Percentiles rank a stretch among this genome's conserved stretches.
These are phyloP conservation scores for Aptenodytes patagonicus DNA, from an alignment of 2,113 vertebrate species.

Conservation along the genomic window DNA sequence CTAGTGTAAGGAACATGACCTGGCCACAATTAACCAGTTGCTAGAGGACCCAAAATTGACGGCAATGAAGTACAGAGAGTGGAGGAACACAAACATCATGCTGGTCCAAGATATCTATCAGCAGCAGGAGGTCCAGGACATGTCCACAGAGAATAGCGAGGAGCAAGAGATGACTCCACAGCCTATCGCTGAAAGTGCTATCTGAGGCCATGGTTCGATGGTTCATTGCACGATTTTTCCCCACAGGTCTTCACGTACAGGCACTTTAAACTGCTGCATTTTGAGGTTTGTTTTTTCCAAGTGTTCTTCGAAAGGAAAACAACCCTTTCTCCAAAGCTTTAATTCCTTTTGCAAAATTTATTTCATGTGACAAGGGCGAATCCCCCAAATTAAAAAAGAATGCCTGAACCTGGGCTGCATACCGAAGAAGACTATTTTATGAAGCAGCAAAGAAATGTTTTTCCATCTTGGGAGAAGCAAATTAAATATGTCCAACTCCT, in stretches of 20 bases:
- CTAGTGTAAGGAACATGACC: slow-evolving; percentile 92
- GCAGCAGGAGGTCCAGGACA: slow-evolving; percentile 32
- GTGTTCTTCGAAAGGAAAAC: slow-evolving; percentile 5
- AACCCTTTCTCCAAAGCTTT: neutral
- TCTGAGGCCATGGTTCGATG: slow-evolving; percentile 32
- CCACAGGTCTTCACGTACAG: fast-evolving
- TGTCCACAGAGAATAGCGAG: slow-evolving; percentile 18
- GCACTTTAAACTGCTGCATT: slow-evolving; percentile 6
- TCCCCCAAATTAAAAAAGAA: neutral
- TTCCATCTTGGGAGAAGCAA: neutral
- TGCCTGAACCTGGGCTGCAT: neutral
- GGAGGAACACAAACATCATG: slow-evolving; percentile 87
- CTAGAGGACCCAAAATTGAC: slow-evolving; percentile 82
- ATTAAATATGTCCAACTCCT: neutral
- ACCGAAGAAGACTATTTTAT: neutral
- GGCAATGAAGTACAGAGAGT: slow-evolving; percentile 85
- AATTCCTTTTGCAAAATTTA: neutral
- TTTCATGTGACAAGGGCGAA: neutral
- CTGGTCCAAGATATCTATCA: slow-evolving; percentile 86
- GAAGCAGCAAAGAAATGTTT: neutral
- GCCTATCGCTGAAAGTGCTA: slow-evolving; percentile 53
- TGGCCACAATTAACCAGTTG: slow-evolving; percentile 88
- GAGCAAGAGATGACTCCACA: slow-evolving; percentile 25
- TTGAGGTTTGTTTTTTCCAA: neutral
- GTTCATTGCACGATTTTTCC: neutral